Evolutionary conservation across 2,797 vertebrate species (phyloP), one percentile per base, ranked within the genome.

Genomic region (Melanogrammus aeglefinus): DNA sequence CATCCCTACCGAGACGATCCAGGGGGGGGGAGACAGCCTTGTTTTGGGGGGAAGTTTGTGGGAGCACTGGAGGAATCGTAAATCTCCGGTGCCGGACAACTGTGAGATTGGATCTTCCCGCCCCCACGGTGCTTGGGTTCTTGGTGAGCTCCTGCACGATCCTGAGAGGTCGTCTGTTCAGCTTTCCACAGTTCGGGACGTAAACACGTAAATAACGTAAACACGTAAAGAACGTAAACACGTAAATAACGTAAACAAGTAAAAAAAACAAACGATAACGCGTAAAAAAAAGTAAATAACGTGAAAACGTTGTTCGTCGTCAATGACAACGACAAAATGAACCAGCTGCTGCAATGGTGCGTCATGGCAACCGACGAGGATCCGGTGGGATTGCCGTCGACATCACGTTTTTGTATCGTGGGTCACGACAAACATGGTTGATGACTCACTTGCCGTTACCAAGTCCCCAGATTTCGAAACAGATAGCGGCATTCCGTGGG

Each of bases 381-480:
- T 16, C 44, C 39, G 4, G 51, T 31, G 13, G 66, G 71, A 6
- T 41, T 14, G 14, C 38, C 21, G 1, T 31, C 31, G 2, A 31
- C 31, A 31, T 38, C 36, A 38, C 36, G 36, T 33, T 36, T 24
- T 47, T 73, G 3, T 27, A 12, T 4, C 2, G 16, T 31, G 31
- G 18, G 63, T 69, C 33, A 29, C n/a, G 74, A 73, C 75, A 78
- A 76, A 83, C 76, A 75, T 76, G 84, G n/a, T 4, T 33, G 21
- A 79, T 88, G 86, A 88, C 82, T 88, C 85, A 91, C 69, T 8
- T 13, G 51, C 86, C 82, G 72, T 80, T 81, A 82, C 74, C 27
- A 70, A 84, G 74, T 90, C 88, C 86, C 77, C 74, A 77, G 71
- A 84, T 86, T 82, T 80, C 81, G 77, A 78, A 85, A 83, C 76